phyloP scores from a whole-genome alignment of 2,888 invertebrate species.

The Cheilosia urbana region DNA sequence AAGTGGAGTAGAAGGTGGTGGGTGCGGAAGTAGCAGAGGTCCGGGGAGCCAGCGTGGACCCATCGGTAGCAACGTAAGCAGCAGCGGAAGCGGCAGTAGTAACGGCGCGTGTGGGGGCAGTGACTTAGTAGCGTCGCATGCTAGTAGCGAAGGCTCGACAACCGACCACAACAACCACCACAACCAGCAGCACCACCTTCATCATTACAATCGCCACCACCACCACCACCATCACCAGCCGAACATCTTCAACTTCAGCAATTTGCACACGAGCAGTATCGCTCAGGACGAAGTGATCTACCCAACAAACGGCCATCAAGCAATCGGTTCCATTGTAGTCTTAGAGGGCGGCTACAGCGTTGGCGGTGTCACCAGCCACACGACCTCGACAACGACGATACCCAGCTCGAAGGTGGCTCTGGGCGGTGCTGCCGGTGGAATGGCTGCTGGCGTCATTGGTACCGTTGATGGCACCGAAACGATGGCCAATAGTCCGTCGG shows the following conservation, averaged over 20 bases:
- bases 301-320: slow-evolving; percentile 13
- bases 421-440: slow-evolving; percentile 9
- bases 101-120: slow-evolving; percentile 65
- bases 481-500: slow-evolving; percentile 56
- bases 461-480: slow-evolving; percentile 52
- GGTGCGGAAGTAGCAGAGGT: slow-evolving; percentile 7
- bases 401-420: slow-evolving; percentile 52
- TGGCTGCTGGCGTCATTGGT: slow-evolving; percentile 24
- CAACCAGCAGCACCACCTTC: slow-evolving; percentile 32
- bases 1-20: slow-evolving; percentile 37
- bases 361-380: slow-evolving; percentile 39
- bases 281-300: slow-evolving; percentile 13
- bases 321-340: slow-evolving; percentile 56
- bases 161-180: slow-evolving; percentile 29
- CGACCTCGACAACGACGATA: slow-evolving; percentile 77
- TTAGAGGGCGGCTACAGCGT: slow-evolving; percentile 44
- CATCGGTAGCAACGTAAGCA: slow-evolving; percentile 33
- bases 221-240: slow-evolving; percentile 62
- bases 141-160: slow-evolving; percentile 78
- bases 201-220: neutral
- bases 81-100: slow-evolving; percentile 31
- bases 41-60: slow-evolving; percentile 29
- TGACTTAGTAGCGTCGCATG: slow-evolving; percentile 78
- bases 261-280: slow-evolving; percentile 30
- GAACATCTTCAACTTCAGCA: slow-evolving; percentile 78